Evolutionary conservation across 2,113 vertebrate genomes (phyloP).

Genomic region (Equus przewalskii): DNA sequence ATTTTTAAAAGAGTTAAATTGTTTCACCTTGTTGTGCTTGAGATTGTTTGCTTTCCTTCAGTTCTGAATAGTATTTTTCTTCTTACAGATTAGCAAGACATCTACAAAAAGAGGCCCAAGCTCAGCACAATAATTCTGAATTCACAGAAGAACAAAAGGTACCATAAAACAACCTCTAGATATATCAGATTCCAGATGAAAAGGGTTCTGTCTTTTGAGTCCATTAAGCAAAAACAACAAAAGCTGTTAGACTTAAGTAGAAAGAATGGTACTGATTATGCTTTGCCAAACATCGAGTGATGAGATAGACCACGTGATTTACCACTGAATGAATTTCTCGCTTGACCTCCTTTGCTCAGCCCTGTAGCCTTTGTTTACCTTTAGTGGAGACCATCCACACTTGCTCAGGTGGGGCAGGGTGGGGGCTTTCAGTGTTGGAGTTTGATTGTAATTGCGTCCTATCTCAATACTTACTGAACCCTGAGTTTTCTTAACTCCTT

Average conservation of each 20-base stretch:
- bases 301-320: background rate
- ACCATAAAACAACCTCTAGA: conserved; percentile 63
- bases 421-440: background rate
- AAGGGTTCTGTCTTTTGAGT: background rate
- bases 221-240: background rate
- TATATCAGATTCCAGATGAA: conserved; percentile 21
- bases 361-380: background rate
- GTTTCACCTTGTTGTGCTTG: conserved; percentile 30
- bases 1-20: conserved; percentile 49
- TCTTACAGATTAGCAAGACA: conserved; percentile 95
- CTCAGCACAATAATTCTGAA: conserved; percentile 93
- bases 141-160: conserved; percentile 99
- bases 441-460: background rate
- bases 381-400: background rate
- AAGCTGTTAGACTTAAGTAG: background rate
- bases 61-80: conserved; percentile 58
- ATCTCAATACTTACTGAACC: background rate
- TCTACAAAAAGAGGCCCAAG: conserved; percentile 97
- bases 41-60: conserved; percentile 55
- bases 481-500: background rate
- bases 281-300: background rate
- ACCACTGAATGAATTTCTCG: background rate
- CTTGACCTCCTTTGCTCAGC: background rate
- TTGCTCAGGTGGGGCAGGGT: background rate
- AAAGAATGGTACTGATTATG: background rate